Base-by-base conservation (phyloP, 2,888 invertebrate species). In the Lysandra bellargus region DNA sequence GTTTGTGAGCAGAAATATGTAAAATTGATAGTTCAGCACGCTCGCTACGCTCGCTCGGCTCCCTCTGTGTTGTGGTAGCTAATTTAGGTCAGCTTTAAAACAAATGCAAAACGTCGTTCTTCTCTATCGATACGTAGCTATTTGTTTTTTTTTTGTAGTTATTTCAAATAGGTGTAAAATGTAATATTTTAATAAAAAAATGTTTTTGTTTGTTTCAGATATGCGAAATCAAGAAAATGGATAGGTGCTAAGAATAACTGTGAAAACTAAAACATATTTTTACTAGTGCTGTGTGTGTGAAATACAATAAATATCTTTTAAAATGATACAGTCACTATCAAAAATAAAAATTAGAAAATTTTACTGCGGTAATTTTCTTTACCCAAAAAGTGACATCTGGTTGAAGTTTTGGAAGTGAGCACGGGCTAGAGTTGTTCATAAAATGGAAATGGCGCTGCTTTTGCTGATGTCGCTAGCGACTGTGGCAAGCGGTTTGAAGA, bases 391-490 rank as follows among this genome's bases (percentile, higher is more conserved):
- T 44, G 61, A 69, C 37, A 61, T 78, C 74, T 53, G 60, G 40
- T 40, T 33, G 60, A 64, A 49, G 30, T 44, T 14, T 79, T 49
- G 76, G 76, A 49, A 76, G 53, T 76, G 2, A 80, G 49, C 7
- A 77, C 33, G 17, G 17, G 60, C 5, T 49, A 74, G 60, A 60
- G 72, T 17, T 79, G 23, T 37, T 4, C 37, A 1, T 12, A 3
- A 60, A 64, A 80, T 33, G 75, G 81, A 92, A 91, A 92, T 94
- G 92, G 90, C 92, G 88, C 82, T 88, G 79, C 80, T 89, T 61
- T 75, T 89, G 53, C 75, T 92, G 78, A 78, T 91, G 37, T 79
- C 89, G 4, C 73, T 89, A 78, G 82, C 84, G 64, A 80, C 85
- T 2, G 82, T 83, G 73, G 83, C 82, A 64, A 79, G 84, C 80